phyloP scores from a whole-genome alignment of 2,797 vertebrate genomes.

The Valencia hispanica region DNA sequence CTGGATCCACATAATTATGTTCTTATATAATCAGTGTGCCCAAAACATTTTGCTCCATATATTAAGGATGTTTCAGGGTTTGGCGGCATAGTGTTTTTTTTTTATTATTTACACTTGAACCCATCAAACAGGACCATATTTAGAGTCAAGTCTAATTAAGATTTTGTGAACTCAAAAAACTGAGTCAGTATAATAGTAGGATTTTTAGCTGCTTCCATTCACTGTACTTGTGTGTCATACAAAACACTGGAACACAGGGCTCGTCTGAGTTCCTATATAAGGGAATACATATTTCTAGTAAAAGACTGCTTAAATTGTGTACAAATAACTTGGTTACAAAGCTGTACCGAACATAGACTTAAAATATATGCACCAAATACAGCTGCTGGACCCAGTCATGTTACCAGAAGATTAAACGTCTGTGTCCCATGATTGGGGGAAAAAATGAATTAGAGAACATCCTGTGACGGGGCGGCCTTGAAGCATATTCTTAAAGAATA shows the following conservation, averaged over 20 bases:
- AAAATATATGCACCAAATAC: neutral
- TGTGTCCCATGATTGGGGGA: neutral
- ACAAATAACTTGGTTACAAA: neutral
- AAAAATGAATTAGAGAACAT: neutral
- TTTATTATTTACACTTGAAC: neutral
- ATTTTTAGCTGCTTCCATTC: neutral
- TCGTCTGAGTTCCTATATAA: neutral
- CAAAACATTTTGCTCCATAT: neutral
- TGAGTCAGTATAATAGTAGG: neutral
- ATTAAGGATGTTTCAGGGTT: neutral
- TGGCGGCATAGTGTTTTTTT: neutral
- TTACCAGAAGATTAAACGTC: neutral
- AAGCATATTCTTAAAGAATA: constrained; percentile 13
- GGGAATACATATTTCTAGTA: neutral
- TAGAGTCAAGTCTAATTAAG: neutral
- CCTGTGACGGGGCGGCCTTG: constrained; percentile 3
- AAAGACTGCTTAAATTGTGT: neutral
- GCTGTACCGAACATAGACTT: neutral
- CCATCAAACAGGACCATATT: neutral
- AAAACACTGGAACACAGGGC: neutral
- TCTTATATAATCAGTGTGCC: neutral
- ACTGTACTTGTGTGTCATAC: neutral
- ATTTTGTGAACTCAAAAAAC: neutral
- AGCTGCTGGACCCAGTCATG: neutral
- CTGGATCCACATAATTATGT: neutral